Base-by-base conservation (phyloP, 2,888 invertebrate genomes). In the Amiota mariae region DNA sequence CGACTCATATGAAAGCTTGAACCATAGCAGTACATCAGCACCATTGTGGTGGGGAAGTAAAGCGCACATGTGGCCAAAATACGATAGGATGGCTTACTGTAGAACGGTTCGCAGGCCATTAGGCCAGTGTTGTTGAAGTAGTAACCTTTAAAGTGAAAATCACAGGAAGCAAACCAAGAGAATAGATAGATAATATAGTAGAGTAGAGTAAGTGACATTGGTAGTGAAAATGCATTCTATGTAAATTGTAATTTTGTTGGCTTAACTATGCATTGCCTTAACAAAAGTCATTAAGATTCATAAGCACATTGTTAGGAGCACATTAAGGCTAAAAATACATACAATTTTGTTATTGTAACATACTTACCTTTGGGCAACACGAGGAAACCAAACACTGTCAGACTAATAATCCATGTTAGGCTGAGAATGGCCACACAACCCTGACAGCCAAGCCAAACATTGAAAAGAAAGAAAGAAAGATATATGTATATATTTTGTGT, bases 11-110 rank as follows among this genome's bases (percentile, higher is more conserved):
- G 96, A 88, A 96, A 96, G 68, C 96, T 96, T 24, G 96, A 96
- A 49, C 96, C 96, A 87, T 96, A 96, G 90, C 96, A 96, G 89
- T 96, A 96, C 96, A 96, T 96, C 84, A 96, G 91, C 76, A 96
- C 95, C 96, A 96, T 96, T 48, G 96, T 96, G 46, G 96, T 96
- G 24, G 96, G 96, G 85, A 96, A 96, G 90, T 96, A 97, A 90
- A 96, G 95, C 77, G 95, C 94, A 90, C 96, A 96, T 82, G 96
- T 96, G 75, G 96, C 93, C 79, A 96, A 91, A 84, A 96, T 96
- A 86, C 96, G 93, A 88, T 91, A 92, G 86, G 91, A 92, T 57
- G 91, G 90, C 86, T 95, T 93, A 82, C 95, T 93, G 89, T 95
- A 96, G 89, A 96, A 96, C 48, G 96, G 96, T 87, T 96, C 96